Base-by-base conservation (phyloP, 2,113 vertebrate species). In the Rhinopomastus cyanomelas region DNA sequence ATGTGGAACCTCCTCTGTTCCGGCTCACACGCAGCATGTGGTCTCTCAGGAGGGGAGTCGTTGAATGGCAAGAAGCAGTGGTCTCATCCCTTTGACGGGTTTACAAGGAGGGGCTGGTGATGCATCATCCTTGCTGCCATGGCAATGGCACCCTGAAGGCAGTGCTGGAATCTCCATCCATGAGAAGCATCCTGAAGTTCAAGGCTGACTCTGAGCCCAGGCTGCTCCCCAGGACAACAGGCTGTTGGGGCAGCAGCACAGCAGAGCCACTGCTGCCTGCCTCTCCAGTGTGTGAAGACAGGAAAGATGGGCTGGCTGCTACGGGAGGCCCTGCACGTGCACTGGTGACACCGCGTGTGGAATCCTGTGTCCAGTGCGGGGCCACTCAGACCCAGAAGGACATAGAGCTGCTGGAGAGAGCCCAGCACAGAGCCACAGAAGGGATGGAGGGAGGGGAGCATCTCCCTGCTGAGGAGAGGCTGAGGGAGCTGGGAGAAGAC, bases 331-430 rank as follows among this genome's bases (percentile, higher is more conserved):
- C 44, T 83, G 32, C 19, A 71, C 59, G 52, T 8, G 3, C 6
- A 14, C 26, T 34, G 26, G 2, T 32, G 23, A 39, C 23, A 39
- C 4, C 1, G 2, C 16, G 23, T n/a, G n/a, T n/a, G n/a, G n/a
- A n/a, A n/a, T n/a, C n/a, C n/a, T n/a, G n/a, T n/a, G n/a, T n/a
- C n/a, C n/a, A n/a, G n/a, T n/a, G n/a, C n/a, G n/a, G n/a, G n/a
- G n/a, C n/a, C n/a, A n/a, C n/a, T n/a, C n/a, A n/a, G n/a, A n/a
- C n/a, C n/a, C n/a, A n/a, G n/a, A n/a, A n/a, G n/a, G n/a, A n/a
- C n/a, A n/a, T n/a, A n/a, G n/a, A n/a, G n/a, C n/a, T n/a, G n/a
- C n/a, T n/a, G n/a, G n/a, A n/a, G n/a, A n/a, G n/a, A n/a, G n/a
- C n/a, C n/a, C n/a, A n/a, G n/a, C n/a, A n/a, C n/a, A n/a, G n/a